These are phyloP conservation scores for Leptopilina clavipes DNA, from an alignment of 1,140 invertebrate species.

Conservation along the genomic window DNA sequence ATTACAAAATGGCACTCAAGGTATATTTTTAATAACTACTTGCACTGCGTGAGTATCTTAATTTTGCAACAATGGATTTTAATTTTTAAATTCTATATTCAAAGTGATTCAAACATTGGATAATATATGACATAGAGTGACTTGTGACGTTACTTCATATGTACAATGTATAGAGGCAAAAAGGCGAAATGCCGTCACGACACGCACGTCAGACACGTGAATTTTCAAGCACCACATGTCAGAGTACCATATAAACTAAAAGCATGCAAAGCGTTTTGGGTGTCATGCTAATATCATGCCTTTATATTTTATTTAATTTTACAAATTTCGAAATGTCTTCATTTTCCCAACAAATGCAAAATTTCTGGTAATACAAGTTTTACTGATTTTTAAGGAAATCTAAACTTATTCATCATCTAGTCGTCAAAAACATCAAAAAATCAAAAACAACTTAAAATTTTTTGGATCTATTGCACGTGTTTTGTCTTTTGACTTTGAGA, in stretches of 20 bases:
- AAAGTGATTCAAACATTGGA: neutral
- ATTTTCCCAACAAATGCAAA: neutral
- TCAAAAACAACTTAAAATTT: no score
- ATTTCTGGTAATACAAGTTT: neutral
- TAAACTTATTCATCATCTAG: no score
- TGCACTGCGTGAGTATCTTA: no score
- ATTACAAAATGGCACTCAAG: no score
- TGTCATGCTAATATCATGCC: neutral
- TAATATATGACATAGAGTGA: slow-evolving; percentile 12
- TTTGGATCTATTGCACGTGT: no score
- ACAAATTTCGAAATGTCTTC: neutral
- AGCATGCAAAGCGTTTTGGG: slow-evolving; percentile 12
- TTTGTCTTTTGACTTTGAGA: no score
- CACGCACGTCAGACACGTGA: slow-evolving; percentile 20
- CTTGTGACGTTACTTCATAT: slow-evolving; percentile 21
- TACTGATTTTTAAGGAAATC: no score
- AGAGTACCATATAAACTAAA: neutral
- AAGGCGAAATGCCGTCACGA: neutral
- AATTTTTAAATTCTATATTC: neutral
- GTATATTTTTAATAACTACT: no score
- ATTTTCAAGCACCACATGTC: slow-evolving; percentile 16
- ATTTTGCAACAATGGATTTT: slow-evolving; percentile 1
- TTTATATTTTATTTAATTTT: neutral
- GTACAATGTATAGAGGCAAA: slow-evolving; percentile 7
- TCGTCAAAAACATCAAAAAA: no score